Evolutionary conservation across 2,113 vertebrate genomes (phyloP), one percentile per base, ranked within the genome.

Genomic region (Nesoenas mayeri): DNA sequence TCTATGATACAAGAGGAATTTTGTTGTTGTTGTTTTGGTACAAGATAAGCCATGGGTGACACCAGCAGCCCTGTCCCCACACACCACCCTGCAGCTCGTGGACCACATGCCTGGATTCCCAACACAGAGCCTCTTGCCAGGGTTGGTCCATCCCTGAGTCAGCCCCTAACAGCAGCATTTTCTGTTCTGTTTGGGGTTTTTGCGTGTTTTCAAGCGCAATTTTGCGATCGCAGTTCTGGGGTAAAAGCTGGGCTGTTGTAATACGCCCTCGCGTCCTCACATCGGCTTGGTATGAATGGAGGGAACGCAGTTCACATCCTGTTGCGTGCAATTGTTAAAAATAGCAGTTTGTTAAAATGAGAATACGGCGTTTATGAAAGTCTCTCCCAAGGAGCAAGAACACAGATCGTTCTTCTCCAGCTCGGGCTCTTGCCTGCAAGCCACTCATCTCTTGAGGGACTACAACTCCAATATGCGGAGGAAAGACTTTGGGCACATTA

Each of bases 91-190:
- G 50, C 5, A 50, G 44, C 44, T 19, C 44, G 18, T 47, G 0
- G 38, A 64, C 11, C 15, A 5, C 60, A 20, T 74, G 40, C 74
- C 95, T 82, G 95, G 88, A 94, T 94, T 94, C 94, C 95, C 94
- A 44, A 85, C 54, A 0, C 79, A 3, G 57, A 93, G 94, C 91
- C 91, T 96, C 87, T 91, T 65, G 0, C 74, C 22, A 85, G 93
- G 85, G 91, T 32, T 94, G 93, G 93, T 91, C 94, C 70, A 77
- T 29, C 11, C 70, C 93, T 94, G 94, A 96, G 85, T 95, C 94
- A 94, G 93, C 85, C 94, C 94, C 95, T 96, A 96, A 96, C 95
- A 94, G 95, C 90, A 64, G 92, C 79, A 51, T 89, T 91, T 95
- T 58, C 88, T 92, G 96, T 4, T 97, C 95, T 95, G 92, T 96